Evolutionary conservation across 2,888 invertebrate species (phyloP).

Genomic region (Fabriciana adippe): DNA sequence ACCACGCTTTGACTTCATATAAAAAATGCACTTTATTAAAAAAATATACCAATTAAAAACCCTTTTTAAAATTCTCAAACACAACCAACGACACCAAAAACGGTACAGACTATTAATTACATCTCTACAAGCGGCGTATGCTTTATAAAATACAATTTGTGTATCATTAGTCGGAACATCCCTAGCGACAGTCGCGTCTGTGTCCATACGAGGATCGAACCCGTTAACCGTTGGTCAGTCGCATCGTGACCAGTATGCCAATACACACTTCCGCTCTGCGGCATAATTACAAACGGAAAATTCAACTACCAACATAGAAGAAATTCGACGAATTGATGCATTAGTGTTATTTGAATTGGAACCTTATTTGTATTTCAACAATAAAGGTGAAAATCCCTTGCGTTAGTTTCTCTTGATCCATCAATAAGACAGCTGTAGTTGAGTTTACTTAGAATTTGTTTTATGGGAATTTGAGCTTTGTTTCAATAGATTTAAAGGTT

Average conservation of each 20-base stretch:
- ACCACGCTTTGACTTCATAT: too few relatives aligned
- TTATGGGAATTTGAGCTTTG: neutral
- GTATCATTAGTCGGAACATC: slow-evolving; percentile 44
- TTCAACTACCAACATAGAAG: slow-evolving; percentile 57
- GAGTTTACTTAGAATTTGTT: neutral
- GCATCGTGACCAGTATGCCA: slow-evolving; percentile 73
- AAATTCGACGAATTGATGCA: slow-evolving; percentile 24
- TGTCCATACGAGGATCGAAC: slow-evolving; percentile 61
- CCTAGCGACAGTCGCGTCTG: slow-evolving; percentile 66
- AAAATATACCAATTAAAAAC: too few relatives aligned
- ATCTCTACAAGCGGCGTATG: slow-evolving; percentile 9
- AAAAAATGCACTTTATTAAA: too few relatives aligned
- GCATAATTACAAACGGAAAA: slow-evolving; percentile 78
- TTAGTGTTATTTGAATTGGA: neutral
- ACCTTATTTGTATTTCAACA: neutral
- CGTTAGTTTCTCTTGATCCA: neutral
- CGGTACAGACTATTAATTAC: slow-evolving; percentile 4
- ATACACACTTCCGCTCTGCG: slow-evolving; percentile 74
- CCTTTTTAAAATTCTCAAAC: neutral
- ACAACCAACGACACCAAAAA: slow-evolving; percentile 5
- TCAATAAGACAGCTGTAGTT: slow-evolving; percentile 12
- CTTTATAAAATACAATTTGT: slow-evolving; percentile 13
- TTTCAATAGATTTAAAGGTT: slow-evolving; percentile 32
- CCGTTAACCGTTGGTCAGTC: slow-evolving; percentile 73
- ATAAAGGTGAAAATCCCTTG: neutral